Percentiles rank a stretch among this genome's conserved stretches.
These are phyloP conservation scores for Trissolcus brochymenae DNA, from an alignment of 2,888 invertebrate species.

Conservation along the genomic window DNA sequence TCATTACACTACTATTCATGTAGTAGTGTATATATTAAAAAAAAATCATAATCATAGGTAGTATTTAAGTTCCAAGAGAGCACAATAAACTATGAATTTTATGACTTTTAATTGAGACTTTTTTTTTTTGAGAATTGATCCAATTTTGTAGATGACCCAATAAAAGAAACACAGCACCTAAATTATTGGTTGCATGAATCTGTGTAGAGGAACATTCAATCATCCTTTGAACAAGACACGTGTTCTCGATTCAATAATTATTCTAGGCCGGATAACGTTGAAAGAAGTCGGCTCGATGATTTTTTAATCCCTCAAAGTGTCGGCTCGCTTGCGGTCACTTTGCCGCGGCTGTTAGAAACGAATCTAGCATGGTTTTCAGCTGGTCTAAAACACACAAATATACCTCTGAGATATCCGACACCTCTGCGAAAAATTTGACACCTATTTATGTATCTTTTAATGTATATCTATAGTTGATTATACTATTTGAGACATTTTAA, in stretches of 20 bases:
- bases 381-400: slow-evolving; percentile 43
- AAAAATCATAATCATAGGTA: too few species aligned
- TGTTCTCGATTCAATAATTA: slow-evolving; percentile 30
- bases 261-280: slow-evolving; percentile 10
- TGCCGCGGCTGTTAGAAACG: slow-evolving; percentile 10
- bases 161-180: not conserved
- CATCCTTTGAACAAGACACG: slow-evolving; percentile 14
- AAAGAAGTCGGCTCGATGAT: slow-evolving; percentile 23
- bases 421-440: slow-evolving; percentile 36
- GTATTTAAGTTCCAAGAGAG: too few species aligned
- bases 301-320: slow-evolving; percentile 15
- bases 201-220: slow-evolving; percentile 10
- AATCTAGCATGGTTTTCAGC: slow-evolving; percentile 36
- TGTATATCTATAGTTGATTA: not conserved
- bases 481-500: too few species aligned
- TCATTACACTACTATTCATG: too few species aligned
- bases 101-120: too few species aligned
- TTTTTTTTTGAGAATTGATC: not conserved
- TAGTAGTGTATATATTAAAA: too few species aligned
- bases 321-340: slow-evolving; percentile 26
- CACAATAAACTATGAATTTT: too few species aligned
- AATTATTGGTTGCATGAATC: slow-evolving; percentile 25
- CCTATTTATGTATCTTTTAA: slow-evolving; percentile 37
- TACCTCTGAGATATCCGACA: slow-evolving; percentile 28
- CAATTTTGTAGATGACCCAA: not conserved